Evolutionary conservation across 2,888 invertebrate species (phyloP).

Genomic region (Philaethria dido): DNA sequence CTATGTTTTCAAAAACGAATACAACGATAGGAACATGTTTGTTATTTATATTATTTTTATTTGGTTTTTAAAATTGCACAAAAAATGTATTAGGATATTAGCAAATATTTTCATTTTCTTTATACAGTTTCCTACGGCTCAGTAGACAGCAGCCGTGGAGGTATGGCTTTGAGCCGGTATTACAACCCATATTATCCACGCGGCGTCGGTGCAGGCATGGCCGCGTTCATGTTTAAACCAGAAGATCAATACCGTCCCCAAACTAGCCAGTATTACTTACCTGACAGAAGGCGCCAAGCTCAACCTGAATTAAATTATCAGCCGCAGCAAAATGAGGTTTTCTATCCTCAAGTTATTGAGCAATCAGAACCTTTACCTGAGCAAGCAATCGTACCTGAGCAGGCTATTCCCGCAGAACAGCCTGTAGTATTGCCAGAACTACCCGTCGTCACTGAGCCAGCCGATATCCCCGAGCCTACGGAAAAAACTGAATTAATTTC

Average conservation of each 20-base stretch:
- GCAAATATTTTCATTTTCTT: too few species aligned
- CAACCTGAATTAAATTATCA: constrained; percentile 61
- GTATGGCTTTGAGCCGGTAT: constrained; percentile 73
- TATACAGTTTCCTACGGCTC: constrained; percentile 71
- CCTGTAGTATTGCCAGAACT: constrained; percentile 46
- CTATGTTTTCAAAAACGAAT: too few species aligned
- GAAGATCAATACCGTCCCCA: constrained; percentile 56
- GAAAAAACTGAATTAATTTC: constrained; percentile 62
- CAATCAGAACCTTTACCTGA: constrained; percentile 53
- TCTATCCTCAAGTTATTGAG: constrained; percentile 55
- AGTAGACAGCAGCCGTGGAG: constrained; percentile 67
- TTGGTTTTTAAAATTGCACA: too few species aligned
- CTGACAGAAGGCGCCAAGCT: constrained; percentile 73
- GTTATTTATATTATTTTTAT: too few species aligned
- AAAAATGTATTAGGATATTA: too few species aligned
- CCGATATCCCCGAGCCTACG: constrained; percentile 62
- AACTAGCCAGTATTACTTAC: constrained; percentile 69
- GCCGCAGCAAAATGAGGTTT: constrained; percentile 75
- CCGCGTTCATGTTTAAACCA: constrained; percentile 72
- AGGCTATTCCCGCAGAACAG: constrained; percentile 50
- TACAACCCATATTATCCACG: constrained; percentile 73
- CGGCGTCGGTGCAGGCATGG: constrained; percentile 66
- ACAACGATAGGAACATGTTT: too few species aligned
- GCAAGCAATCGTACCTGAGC: constrained; percentile 46
- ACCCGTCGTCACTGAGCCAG: constrained; percentile 56